Conservation (phyloP, 2,888 invertebrate species). For the Tryphoninae sp. region DNA sequence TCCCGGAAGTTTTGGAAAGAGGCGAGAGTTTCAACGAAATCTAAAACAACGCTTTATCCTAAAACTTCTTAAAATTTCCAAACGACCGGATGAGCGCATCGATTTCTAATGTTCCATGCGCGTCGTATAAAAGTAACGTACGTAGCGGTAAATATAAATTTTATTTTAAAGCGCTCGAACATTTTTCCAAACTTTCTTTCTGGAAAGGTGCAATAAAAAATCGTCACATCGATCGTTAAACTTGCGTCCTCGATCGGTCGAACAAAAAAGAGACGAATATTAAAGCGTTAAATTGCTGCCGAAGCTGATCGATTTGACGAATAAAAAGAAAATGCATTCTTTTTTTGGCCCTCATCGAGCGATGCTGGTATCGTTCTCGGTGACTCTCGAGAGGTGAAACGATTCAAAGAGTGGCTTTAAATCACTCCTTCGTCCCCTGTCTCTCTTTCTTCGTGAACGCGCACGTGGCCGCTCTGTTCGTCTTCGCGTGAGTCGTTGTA, state of each 20-base stretch:
- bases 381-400: conserved; percentile 26
- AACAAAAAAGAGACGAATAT: background rate
- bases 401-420: conserved; percentile 36
- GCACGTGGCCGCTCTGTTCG: conserved; percentile 28
- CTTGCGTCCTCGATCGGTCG: background rate
- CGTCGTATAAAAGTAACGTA: background rate
- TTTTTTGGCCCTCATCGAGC: background rate
- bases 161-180: background rate
- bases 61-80: background rate
- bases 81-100: conserved; percentile 16
- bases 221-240: conserved; percentile 5
- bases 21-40: background rate
- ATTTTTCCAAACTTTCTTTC: background rate
- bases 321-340: conserved; percentile 15
- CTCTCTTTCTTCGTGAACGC: conserved; percentile 6
- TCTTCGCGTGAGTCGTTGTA: conserved; percentile 29
- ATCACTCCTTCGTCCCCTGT: conserved; percentile 39
- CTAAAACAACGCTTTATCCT: background rate
- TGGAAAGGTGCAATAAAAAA: conserved; percentile 17
- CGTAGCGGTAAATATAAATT: background rate
- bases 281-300: background rate
- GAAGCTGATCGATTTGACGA: conserved; percentile 7
- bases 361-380: background rate
- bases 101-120: conserved; percentile 2
- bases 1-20: background rate